Conservation (phyloP, 2,888 invertebrate genomes). For the Agrochola lota region DNA sequence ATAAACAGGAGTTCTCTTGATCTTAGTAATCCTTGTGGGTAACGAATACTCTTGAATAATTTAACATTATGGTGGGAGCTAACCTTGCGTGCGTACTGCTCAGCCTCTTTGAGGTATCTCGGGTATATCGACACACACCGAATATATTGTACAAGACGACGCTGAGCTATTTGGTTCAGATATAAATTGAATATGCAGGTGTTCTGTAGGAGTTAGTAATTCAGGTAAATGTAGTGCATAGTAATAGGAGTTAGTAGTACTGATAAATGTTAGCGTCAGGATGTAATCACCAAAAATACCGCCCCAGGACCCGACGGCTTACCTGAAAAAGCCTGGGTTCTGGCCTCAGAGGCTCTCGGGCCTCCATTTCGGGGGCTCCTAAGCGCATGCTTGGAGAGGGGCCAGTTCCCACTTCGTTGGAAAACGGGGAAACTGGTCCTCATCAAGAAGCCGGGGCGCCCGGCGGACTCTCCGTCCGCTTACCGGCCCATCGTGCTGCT, state of each 20-base stretch:
- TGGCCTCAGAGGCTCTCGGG: too few species aligned
- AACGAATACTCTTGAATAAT: constrained; percentile 21
- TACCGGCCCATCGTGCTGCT: too few species aligned
- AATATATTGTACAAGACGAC: constrained; percentile 3
- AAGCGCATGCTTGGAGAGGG: too few species aligned
- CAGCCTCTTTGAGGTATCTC: constrained; percentile 12
- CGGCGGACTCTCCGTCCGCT: too few species aligned
- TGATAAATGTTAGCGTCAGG: not conserved
- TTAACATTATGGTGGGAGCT: constrained; percentile 9
- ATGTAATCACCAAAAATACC: not conserved
- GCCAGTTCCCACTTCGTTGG: too few species aligned
- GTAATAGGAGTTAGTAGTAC: constrained; percentile 12
- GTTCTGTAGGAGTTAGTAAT: not conserved
- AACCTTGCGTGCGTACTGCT: constrained; percentile 3
- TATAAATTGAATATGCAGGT: constrained; percentile 19
- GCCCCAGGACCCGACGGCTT: too few species aligned
- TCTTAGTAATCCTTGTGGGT: constrained; percentile 6
- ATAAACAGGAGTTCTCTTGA: too few species aligned
- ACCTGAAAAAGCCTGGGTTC: too few species aligned
- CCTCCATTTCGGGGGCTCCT: too few species aligned
- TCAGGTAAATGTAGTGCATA: not conserved
- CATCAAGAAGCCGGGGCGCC: too few species aligned
- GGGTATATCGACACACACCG: constrained; percentile 21
- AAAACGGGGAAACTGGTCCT: too few species aligned
- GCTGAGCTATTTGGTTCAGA: constrained; percentile 7